phyloP scores from a whole-genome alignment of 64 coral and sea anemone species.

The Pachyseris speciosa region DNA sequence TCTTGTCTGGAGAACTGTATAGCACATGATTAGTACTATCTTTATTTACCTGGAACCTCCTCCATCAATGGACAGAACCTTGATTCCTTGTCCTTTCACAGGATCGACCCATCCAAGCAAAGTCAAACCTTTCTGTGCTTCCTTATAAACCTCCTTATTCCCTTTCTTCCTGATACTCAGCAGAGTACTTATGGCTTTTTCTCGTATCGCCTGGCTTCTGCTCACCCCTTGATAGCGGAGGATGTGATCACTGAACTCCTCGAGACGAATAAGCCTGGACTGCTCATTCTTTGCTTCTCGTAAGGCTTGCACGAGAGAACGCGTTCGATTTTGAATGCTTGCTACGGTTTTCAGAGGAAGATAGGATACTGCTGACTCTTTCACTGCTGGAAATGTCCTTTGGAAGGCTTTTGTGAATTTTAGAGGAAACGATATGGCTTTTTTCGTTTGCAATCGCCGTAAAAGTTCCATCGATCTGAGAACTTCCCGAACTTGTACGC shows the following conservation, averaged over 20 bases:
- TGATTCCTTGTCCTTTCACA: conserved; percentile 82
- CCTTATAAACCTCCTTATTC: conserved; percentile 79
- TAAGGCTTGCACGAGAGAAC: conserved; percentile 78
- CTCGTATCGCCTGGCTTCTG: conserved; percentile 78
- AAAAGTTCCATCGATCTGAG: neutral
- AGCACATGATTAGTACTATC: neutral
- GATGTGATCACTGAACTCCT: conserved; percentile 89
- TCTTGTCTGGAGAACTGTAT: too few relatives aligned
- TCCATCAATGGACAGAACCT: conserved; percentile 90
- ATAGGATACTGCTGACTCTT: neutral
- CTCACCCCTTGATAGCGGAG: conserved; percentile 75
- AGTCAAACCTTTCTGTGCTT: conserved; percentile 74
- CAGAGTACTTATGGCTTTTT: conserved; percentile 56
- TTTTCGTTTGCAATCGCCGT: neutral
- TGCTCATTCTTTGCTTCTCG: conserved; percentile 83
- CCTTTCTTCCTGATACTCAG: conserved; percentile 67
- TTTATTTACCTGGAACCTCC: conserved; percentile 85
- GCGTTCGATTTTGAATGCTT: conserved; percentile 93
- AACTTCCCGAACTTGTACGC: neutral
- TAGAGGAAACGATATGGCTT: neutral
- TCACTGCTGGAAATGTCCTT: neutral
- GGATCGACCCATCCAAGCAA: conserved; percentile 87
- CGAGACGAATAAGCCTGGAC: conserved; percentile 74
- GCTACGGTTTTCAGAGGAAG: conserved; percentile 70
- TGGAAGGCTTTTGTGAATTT: neutral